Evolutionary conservation across 2,113 vertebrate species (phyloP).

Genomic region (Pleuronectes platessa): DNA sequence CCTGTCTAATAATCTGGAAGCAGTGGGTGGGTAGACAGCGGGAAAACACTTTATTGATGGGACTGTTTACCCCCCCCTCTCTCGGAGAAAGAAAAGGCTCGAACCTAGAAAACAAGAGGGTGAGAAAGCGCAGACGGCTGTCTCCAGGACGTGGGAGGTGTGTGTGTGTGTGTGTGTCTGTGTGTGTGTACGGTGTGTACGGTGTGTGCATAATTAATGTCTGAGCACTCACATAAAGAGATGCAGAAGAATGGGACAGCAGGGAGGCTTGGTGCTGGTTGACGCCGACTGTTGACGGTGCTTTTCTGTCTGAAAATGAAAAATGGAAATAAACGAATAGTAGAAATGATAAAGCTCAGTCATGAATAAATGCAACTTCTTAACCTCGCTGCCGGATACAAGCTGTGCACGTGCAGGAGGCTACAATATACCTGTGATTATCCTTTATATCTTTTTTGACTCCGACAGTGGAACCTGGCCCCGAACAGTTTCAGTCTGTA

Average conservation of each 20-base stretch:
- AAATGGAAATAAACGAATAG: slow-evolving; percentile 43
- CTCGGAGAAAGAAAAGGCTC: slow-evolving; percentile 21
- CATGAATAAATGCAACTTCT: slow-evolving; percentile 55
- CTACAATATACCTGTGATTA: slow-evolving; percentile 33
- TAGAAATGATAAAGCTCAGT: slow-evolving; percentile 26
- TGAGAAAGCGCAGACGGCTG: slow-evolving; percentile 19
- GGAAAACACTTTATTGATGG: slow-evolving; percentile 69
- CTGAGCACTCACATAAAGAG: slow-evolving; percentile 32
- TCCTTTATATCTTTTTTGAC: slow-evolving; percentile 44
- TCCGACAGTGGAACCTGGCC: slow-evolving; percentile 59
- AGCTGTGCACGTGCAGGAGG: slow-evolving; percentile 41
- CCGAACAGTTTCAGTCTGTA: slow-evolving; percentile 6
- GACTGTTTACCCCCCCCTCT: slow-evolving; percentile 57
- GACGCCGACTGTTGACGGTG: slow-evolving; percentile 7
- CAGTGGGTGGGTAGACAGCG: slow-evolving; percentile 67
- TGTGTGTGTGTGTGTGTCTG: slow-evolving; percentile 9
- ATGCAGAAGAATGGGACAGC: not conserved
- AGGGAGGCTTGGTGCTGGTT: slow-evolving; percentile 3
- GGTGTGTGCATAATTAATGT: slow-evolving; percentile 19
- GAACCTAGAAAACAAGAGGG: slow-evolving; percentile 37
- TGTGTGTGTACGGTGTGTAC: not conserved
- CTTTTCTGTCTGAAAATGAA: slow-evolving; percentile 44
- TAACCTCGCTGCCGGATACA: slow-evolving; percentile 31
- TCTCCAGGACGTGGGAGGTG: slow-evolving; percentile 5
- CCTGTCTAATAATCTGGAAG: slow-evolving; percentile 64